A percentile compares a stretch with the other conserved stretches of the same genome.
phyloP scores from a whole-genome alignment of 1,140 invertebrate genomes.

The Aphaenogaster ashmeadi region DNA sequence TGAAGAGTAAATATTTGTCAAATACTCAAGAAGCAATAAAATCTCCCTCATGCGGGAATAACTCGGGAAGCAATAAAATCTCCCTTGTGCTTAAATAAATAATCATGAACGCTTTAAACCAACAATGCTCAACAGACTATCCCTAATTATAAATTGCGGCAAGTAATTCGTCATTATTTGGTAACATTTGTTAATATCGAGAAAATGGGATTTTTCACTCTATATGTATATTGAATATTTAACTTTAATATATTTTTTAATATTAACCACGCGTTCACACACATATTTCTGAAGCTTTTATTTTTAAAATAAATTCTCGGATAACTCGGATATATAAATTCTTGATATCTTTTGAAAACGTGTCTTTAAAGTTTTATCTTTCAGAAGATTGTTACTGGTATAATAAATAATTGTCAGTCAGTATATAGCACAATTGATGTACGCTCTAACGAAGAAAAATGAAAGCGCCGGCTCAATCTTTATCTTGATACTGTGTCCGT shows the following conservation, averaged over 20 bases:
- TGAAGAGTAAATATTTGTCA: constrained; percentile 17
- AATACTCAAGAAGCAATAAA: constrained; percentile 8
- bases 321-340: too few relatives aligned
- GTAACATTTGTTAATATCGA: not conserved
- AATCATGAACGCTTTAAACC: not conserved
- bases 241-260: not conserved
- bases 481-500: constrained; percentile 1
- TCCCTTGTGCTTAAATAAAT: not conserved
- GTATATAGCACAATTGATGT: not conserved
- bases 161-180: not conserved
- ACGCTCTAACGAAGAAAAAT: constrained; percentile 45
- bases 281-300: not conserved
- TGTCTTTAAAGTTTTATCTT: not conserved
- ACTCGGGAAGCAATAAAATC: not conserved
- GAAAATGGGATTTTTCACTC: not conserved
- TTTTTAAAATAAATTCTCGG: not conserved
- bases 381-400: not conserved
- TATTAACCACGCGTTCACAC: not conserved
- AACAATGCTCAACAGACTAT: not conserved
- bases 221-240: not conserved
- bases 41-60: not conserved
- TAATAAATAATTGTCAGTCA: constrained; percentile 37
- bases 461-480: not conserved
- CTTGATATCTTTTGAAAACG: not conserved
- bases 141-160: not conserved